phyloP scores from a whole-genome alignment of 64 coral and sea anemone species.

The Actinia tenebrosa region DNA sequence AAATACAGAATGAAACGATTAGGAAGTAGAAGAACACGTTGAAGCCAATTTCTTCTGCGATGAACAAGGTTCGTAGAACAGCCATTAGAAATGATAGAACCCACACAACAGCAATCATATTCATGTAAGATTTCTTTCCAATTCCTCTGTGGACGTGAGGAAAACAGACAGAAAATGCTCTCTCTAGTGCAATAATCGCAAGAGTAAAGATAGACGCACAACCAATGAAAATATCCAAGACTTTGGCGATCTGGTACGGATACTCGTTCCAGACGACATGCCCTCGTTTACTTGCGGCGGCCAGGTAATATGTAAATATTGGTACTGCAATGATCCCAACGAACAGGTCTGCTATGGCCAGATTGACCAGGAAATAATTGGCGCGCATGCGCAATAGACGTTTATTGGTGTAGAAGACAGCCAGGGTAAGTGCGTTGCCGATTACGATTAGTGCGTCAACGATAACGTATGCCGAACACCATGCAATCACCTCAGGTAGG shows the following conservation, averaged over 20 bases:
- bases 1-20: conserved; percentile 52
- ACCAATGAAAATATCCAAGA: conserved; percentile 82
- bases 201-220: conserved; percentile 86
- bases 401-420: conserved; percentile 71
- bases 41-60: conserved; percentile 42
- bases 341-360: conserved; percentile 72
- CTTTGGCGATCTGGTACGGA: conserved; percentile 40
- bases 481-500: conserved; percentile 46
- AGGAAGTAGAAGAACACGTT: conserved; percentile 79
- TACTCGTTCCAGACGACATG: background rate
- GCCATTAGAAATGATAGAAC: conserved; percentile 51
- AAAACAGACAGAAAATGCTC: conserved; percentile 68
- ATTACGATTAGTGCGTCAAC: conserved; percentile 68
- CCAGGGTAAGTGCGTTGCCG: conserved; percentile 68
- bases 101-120: conserved; percentile 61
- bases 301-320: conserved; percentile 63
- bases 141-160: conserved; percentile 62
- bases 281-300: conserved; percentile 37
- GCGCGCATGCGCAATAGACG: conserved; percentile 67
- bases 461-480: conserved; percentile 54
- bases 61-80: conserved; percentile 45
- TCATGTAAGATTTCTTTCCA: conserved; percentile 40
- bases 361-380: conserved; percentile 81
- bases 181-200: conserved; percentile 67
- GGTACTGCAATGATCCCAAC: conserved; percentile 75